A percentile compares a stretch with the other conserved stretches of the same genome.
Conservation (phyloP, 2,113 vertebrate species). For the Stegostoma tigrinum region DNA sequence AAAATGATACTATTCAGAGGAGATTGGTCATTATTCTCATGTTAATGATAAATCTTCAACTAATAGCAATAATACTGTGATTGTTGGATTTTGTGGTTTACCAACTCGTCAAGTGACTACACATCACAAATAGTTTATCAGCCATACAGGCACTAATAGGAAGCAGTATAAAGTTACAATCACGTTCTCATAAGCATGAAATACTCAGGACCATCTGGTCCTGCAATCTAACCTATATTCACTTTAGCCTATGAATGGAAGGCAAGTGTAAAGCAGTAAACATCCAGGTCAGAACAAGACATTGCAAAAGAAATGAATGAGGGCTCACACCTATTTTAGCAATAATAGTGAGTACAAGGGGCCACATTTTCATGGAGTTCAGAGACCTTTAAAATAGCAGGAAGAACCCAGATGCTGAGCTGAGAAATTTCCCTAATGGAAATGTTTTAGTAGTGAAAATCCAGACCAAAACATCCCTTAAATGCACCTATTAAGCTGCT, state of each 20-base stretch:
- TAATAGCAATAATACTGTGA: neutral
- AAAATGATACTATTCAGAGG: neutral
- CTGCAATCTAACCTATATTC: neutral
- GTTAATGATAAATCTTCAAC: neutral
- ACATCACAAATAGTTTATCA: neutral
- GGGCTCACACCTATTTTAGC: neutral
- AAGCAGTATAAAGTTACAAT: neutral
- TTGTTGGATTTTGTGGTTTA: neutral
- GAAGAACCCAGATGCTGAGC: neutral
- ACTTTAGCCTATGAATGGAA: neutral
- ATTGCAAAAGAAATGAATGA: neutral
- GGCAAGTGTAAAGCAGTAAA: neutral
- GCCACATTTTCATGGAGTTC: no score
- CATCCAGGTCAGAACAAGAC: neutral
- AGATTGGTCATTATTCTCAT: neutral
- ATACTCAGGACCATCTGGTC: neutral
- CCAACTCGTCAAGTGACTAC: neutral
- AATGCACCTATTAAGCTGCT: neutral
- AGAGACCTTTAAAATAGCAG: no score
- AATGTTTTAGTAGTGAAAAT: neutral
- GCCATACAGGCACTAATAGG: neutral
- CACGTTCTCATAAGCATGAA: neutral
- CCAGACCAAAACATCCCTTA: neutral
- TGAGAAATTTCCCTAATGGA: neutral
- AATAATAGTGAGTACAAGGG: neutral